Evolutionary conservation across 2,888 invertebrate genomes (phyloP).

Genomic region (Eilema sororculum): DNA sequence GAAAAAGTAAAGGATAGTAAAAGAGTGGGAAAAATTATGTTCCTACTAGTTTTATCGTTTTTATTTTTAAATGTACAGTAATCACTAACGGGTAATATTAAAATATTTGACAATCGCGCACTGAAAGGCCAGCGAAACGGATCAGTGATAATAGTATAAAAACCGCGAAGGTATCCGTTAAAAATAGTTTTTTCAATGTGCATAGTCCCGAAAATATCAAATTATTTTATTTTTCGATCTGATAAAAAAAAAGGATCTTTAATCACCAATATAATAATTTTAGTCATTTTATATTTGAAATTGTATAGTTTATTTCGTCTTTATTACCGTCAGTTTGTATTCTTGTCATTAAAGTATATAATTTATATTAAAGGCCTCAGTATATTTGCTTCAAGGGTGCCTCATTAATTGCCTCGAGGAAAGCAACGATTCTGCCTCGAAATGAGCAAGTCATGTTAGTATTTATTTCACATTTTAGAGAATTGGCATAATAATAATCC

Average conservation of each 20-base stretch:
- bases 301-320: background rate
- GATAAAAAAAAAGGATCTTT: background rate
- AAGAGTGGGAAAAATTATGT: background rate
- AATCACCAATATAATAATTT: background rate
- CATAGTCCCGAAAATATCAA: no score
- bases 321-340: no score
- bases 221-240: no score
- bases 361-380: background rate
- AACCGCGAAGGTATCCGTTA: no score
- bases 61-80: background rate
- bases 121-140: no score
- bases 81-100: background rate
- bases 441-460: background rate
- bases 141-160: no score
- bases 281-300: background rate
- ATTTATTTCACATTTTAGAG: background rate
- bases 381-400: background rate
- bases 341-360: background rate
- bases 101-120: background rate
- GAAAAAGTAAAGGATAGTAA: no score
- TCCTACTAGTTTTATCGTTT: background rate
- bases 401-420: constrained; percentile 5
- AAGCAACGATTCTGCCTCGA: constrained; percentile 6
- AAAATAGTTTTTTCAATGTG: no score
- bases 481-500: background rate